Evolutionary conservation across 2,797 vertebrate genomes (phyloP), one percentile per base, ranked within the genome.

Genomic region (Astyanax mexicanus): DNA sequence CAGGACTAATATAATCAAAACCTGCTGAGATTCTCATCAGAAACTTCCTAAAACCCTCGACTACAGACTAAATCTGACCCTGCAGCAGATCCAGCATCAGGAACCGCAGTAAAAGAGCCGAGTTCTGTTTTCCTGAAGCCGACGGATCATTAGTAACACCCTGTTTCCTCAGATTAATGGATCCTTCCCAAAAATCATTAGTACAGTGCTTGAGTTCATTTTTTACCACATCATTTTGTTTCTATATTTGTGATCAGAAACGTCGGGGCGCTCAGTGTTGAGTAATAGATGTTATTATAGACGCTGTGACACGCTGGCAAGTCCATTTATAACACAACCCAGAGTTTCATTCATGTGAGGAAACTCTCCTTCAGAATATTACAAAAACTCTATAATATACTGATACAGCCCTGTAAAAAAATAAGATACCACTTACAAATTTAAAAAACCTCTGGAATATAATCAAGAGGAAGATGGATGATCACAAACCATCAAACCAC

Each of bases 201-300:
- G 80, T 75, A 69, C 21, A 27, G 77, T 60, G 29, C 42, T 21
- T 15, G 25, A 78, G 69, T 69, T 19, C 37, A 61, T 55, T 77
- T 72, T 57, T 79, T 73, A 40, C 55, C 0, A 15, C 19, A 51
- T 45, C 27, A 74, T 75, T 72, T 64, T 58, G 32, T 71, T 83
- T 75, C 75, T 78, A 69, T 77, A 81, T 77, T 77, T 74, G 54
- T 70, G 71, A 58, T 77, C 74, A 77, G 27, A 65, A 67, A 77
- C 73, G 65, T 73, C 78, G 11, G 42, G 44, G 52, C 55, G 66
- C 70, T 67, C 29, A 61, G 67, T n/a, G 3, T 29, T 80, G 77
- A 80, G 62, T 78, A 80, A 82, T 78, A 55, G 72, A 12, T 67
- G 72, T 73, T 84, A 73, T 80, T 78, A 80, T 8, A 49, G 71